Base-by-base conservation (phyloP, 2,888 invertebrate species). In the Rhogogaster chlorosoma region DNA sequence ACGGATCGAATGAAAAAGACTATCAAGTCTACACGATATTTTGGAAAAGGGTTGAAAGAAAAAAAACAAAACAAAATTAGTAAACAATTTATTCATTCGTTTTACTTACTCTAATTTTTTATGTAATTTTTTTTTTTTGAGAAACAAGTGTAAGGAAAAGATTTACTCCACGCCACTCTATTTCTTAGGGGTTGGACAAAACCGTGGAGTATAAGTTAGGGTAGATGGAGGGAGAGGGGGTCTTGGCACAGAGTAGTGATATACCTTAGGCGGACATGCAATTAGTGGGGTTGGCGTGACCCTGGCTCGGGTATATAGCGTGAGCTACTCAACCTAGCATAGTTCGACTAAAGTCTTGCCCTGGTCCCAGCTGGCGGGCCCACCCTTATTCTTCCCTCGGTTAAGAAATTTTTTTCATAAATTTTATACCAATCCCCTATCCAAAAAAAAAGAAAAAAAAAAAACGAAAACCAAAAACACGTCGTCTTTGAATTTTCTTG, bases 241-340 rank as follows among this genome's bases (percentile, higher is more conserved):
- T 53, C 53, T 77, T 77, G 77, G 77, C 77, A 77, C 77, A 49
- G 77, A 85, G 87, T 89, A 87, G 91, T 91, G 91, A 92, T 92
- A 91, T 91, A 92, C 90, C 90, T 91, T 89, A 88, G 87, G 89
- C 91, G 89, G 90, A 91, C 91, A 91, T 91, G 91, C 92, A 92
- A 91, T 92, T 92, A 92, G 91, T 89, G 89, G 90, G 88, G 89
- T 85, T 89, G 89, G 91, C 91, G 90, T 90, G 91, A 91, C 91
- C 89, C 88, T 89, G 89, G 88, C 87, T 88, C 6, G 15, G 67
- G 67, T 29, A 36, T 32, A 53, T 64, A 61, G 80, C 80, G 57
- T 80, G 77, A 77, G 77, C 77, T 29, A 53, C 53, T 32, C 29
- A 49, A 49, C 77, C 77, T 77, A 12, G 45, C 53, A 53, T 49